Evolutionary conservation across 1,140 invertebrate genomes (phyloP).

Genomic region (Sycophila sp.): DNA sequence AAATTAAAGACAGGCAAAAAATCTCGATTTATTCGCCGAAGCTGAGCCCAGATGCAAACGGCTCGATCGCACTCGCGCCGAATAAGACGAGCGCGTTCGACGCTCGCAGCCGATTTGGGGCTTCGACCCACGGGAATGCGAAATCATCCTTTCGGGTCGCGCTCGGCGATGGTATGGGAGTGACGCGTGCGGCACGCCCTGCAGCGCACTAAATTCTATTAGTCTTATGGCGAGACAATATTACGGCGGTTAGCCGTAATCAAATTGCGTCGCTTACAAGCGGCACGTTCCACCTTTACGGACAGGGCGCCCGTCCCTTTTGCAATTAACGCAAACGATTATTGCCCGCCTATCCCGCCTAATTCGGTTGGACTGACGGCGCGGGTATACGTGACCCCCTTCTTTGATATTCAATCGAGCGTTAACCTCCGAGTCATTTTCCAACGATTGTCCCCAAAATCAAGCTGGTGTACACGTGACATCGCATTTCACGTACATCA

Average conservation of each 20-base stretch:
- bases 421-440: background rate
- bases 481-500: background rate
- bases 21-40: too few relatives aligned
- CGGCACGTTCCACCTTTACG: slow-evolving; percentile 11
- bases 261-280: background rate
- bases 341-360: background rate
- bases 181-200: background rate
- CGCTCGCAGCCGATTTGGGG: too few relatives aligned
- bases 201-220: slow-evolving; percentile 9
- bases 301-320: background rate
- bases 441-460: background rate
- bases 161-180: too few relatives aligned
- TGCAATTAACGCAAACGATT: slow-evolving; percentile 1
- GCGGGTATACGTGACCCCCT: too few relatives aligned
- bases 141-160: too few relatives aligned
- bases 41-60: too few relatives aligned
- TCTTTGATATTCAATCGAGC: background rate
- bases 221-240: slow-evolving; percentile 10
- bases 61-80: too few relatives aligned
- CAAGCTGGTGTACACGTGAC: background rate
- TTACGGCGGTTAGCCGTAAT: slow-evolving; percentile 20
- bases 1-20: too few relatives aligned
- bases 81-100: too few relatives aligned
- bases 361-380: background rate
- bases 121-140: too few relatives aligned